Percentiles rank a stretch among this genome's conserved stretches.
phyloP scores from a whole-genome alignment of 2,113 vertebrate species.

The Dolichallabes microphthalmus region DNA sequence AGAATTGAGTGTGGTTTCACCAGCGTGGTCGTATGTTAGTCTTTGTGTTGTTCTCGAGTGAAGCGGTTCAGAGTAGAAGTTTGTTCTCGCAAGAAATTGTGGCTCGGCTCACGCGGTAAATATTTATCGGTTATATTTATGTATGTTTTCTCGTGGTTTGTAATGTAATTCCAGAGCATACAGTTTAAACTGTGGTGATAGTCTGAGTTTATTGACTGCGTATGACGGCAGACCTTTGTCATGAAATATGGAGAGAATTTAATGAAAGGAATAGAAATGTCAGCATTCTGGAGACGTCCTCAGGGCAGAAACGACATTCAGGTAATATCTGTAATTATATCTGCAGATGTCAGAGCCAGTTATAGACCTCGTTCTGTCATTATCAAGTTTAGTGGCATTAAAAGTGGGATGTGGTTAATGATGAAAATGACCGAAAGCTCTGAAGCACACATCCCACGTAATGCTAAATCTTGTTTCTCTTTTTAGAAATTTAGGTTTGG shows the following conservation, averaged over 20 bases:
- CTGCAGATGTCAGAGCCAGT: slow-evolving; percentile 17
- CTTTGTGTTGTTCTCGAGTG: neutral
- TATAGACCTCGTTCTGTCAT: neutral
- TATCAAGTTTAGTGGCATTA: slow-evolving; percentile 23
- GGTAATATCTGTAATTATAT: slow-evolving; percentile 41
- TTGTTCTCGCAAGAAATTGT: neutral
- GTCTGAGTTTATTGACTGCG: slow-evolving; percentile 21
- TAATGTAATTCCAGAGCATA: neutral
- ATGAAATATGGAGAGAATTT: slow-evolving; percentile 32
- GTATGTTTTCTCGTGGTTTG: neutral
- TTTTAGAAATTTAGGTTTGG: neutral
- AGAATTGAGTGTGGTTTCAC: neutral
- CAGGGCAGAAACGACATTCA: slow-evolving; percentile 45
- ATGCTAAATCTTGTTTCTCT: neutral
- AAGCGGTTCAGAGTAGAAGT: neutral
- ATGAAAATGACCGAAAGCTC: neutral
- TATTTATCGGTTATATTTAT: neutral
- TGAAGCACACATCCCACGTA: neutral
- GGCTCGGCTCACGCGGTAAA: neutral
- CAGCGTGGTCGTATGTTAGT: neutral
- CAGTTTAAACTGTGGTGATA: neutral
- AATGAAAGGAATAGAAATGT: slow-evolving; percentile 38
- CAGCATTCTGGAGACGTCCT: slow-evolving; percentile 36
- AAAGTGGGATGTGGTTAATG: neutral
- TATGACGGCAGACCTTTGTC: neutral